Conservation (phyloP, 2,113 vertebrate species). For the Tenebrosternarchus preto region DNA sequence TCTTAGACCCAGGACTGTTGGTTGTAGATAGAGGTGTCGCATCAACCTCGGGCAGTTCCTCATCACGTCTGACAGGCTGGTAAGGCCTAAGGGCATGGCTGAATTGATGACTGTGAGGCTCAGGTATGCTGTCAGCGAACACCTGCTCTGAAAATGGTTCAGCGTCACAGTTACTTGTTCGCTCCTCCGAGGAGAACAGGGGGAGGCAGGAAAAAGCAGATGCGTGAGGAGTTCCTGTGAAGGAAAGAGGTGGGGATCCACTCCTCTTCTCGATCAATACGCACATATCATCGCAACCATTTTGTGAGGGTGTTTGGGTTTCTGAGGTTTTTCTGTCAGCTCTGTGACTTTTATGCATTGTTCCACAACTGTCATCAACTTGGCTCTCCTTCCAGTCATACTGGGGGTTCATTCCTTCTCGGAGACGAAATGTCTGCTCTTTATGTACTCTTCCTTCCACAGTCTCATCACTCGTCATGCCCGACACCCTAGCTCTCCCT, state of each 20-base stretch:
- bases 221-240: not conserved
- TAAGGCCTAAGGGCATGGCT: constrained; percentile 35
- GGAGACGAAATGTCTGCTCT: constrained; percentile 46
- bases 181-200: constrained; percentile 44
- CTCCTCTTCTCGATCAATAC: not conserved
- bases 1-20: no score
- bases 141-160: constrained; percentile 64
- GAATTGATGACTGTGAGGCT: constrained; percentile 32
- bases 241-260: not conserved
- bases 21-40: not conserved
- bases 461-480: constrained; percentile 62
- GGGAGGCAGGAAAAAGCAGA: constrained; percentile 19
- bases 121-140: constrained; percentile 55
- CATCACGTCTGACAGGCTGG: not conserved
- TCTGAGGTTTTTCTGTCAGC: not conserved
- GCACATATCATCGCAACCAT: constrained; percentile 6
- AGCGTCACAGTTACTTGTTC: constrained; percentile 10
- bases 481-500: constrained; percentile 40
- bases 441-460: constrained; percentile 46
- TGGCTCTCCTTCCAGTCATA: not conserved
- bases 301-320: constrained; percentile 6
- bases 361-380: not conserved
- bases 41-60: not conserved
- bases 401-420: constrained; percentile 1
- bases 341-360: not conserved